Conservation (phyloP, 1,140 invertebrate genomes). For the Scaptomyza montana region DNA sequence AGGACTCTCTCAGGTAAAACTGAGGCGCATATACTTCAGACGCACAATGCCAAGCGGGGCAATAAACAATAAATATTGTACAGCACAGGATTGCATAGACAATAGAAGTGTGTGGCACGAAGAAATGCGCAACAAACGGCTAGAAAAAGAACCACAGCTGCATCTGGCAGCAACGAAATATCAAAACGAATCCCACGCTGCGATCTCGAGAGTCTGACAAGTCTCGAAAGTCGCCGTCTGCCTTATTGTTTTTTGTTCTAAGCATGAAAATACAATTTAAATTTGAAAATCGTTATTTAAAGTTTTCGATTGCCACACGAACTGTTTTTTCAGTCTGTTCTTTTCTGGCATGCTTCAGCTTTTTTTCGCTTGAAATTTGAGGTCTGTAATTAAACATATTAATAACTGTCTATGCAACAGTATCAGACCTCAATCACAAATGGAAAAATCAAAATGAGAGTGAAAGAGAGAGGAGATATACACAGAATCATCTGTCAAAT, state of each 20-base stretch:
- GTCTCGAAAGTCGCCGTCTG: slow-evolving; percentile 11
- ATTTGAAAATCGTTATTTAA: slow-evolving; percentile 69
- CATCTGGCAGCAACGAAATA: background rate
- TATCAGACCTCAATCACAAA: slow-evolving; percentile 67
- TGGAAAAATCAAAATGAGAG: background rate
- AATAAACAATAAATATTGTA: slow-evolving; percentile 44
- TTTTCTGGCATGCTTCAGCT: slow-evolving; percentile 11
- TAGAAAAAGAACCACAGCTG: slow-evolving; percentile 13
- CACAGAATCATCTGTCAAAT: slow-evolving; percentile 78
- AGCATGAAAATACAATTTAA: slow-evolving; percentile 75
- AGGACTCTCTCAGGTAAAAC: slow-evolving; percentile 56
- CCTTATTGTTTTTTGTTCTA: slow-evolving; percentile 21
- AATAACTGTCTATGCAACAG: slow-evolving; percentile 60
- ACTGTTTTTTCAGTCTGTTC: background rate
- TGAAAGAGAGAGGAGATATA: background rate
- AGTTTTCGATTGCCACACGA: slow-evolving; percentile 31
- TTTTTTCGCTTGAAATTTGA: slow-evolving; percentile 43
- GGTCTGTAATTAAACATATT: slow-evolving; percentile 80
- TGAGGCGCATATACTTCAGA: slow-evolving; percentile 42
- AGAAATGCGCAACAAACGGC: slow-evolving; percentile 66
- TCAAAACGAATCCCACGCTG: slow-evolving; percentile 58
- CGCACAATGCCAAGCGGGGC: slow-evolving; percentile 33
- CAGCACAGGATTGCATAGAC: slow-evolving; percentile 8
- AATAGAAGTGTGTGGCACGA: slow-evolving; percentile 45
- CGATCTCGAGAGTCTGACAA: slow-evolving; percentile 60